These are phyloP conservation scores for Choristoneura rosaceana DNA, from an alignment of 2,888 invertebrate genomes.

Conservation along the genomic window DNA sequence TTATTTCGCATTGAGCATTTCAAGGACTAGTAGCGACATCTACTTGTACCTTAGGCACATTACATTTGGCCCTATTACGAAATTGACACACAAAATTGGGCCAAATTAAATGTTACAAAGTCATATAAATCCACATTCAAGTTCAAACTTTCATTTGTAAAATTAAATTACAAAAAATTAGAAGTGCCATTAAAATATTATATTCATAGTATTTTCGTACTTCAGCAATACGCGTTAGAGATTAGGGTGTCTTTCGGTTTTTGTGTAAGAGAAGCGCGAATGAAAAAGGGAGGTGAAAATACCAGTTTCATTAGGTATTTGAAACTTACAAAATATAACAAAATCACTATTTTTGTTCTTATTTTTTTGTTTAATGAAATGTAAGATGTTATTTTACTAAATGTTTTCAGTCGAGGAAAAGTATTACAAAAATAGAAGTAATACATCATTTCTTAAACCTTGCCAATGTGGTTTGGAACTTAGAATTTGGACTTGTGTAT, in stretches of 20 bases:
- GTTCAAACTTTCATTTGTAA: constrained; percentile 42
- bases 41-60: background rate
- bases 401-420: no score
- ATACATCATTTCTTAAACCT: no score
- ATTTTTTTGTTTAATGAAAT: no score
- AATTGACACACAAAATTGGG: constrained; percentile 2
- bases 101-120: background rate
- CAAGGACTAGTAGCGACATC: background rate
- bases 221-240: constrained; percentile 64
- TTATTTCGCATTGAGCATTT: no score
- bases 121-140: constrained; percentile 7
- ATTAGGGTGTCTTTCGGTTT: constrained; percentile 57
- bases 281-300: constrained; percentile 15
- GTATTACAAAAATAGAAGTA: no score
- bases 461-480: no score
- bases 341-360: no score
- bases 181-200: constrained; percentile 80
- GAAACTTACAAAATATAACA: background rate
- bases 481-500: no score
- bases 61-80: background rate
- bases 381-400: no score
- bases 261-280: constrained; percentile 37
- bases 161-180: constrained; percentile 59
- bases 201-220: constrained; percentile 78
- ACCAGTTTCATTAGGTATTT: background rate